These are phyloP conservation scores for Urocynchramus pylzowi DNA, from an alignment of 2,113 vertebrate species.

Conservation along the genomic window DNA sequence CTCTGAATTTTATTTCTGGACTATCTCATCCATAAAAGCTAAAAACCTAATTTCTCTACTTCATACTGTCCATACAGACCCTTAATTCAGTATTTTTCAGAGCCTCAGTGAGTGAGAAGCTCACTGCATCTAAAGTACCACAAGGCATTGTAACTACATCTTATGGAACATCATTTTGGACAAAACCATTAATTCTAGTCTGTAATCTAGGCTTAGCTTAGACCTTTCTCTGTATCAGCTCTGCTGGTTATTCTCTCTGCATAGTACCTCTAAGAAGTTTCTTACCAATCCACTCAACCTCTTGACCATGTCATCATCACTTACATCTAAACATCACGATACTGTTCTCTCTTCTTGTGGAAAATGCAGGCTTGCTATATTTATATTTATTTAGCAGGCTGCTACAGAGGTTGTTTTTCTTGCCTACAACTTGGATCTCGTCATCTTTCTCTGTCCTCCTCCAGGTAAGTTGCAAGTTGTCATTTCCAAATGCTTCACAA, in stretches of 20 bases:
- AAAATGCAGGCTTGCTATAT: not conserved
- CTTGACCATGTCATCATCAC: not conserved
- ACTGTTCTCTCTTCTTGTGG: not conserved
- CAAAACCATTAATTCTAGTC: not conserved
- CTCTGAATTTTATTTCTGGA: not conserved
- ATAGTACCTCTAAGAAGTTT: not conserved
- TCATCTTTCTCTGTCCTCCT: not conserved
- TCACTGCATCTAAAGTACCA: not conserved
- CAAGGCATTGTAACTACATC: not conserved
- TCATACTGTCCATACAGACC: not conserved
- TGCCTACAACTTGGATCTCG: not conserved
- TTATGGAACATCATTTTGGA: not conserved
- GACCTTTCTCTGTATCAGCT: not conserved
- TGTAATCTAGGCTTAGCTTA: not conserved
- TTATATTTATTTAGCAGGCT: constrained; percentile 1
- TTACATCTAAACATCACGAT: not conserved
- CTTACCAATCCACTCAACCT: not conserved
- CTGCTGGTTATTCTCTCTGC: not conserved
- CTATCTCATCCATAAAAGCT: not conserved
- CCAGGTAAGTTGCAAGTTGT: not conserved
- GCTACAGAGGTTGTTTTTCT: not conserved
- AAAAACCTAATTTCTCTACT: not conserved
- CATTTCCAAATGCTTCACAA: not conserved
- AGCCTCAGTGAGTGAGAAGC: not conserved
- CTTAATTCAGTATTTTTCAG: not conserved